Base-by-base conservation (phyloP, 1,140 invertebrate genomes). In the Gerris buenoi region DNA sequence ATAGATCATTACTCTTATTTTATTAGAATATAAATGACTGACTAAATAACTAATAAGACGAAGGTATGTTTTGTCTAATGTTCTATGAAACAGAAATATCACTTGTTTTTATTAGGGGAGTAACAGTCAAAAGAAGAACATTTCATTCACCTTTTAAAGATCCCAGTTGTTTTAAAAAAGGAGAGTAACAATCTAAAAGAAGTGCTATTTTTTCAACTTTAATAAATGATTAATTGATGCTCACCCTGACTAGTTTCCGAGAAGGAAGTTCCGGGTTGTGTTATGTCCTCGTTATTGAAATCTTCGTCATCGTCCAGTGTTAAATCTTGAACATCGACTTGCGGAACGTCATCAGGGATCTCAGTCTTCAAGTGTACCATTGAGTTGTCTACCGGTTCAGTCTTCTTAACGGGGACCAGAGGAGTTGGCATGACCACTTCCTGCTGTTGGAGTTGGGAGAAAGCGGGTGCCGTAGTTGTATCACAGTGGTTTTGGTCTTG, bases 301-400 rank as follows among this genome's bases (percentile, higher is more conserved):
- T 63, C 66, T 27, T 67, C 66, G 1, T 66, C 65, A n/a, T 66
- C 65, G n/a, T 67, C 66, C 25, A 63, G 15, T 56, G 60, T 67
- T 15, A 67, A 27, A 56, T 67, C 66, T n/a, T 67, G 56, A 22
- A 67, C 27, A 1, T 58, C 56, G 14, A 58, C 65, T 63, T 58
- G 27, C 14, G 58, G 58, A 27, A 57, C 15, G 57, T 67, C 66
- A 26, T 67, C 66, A 3, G 58, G 26, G n/a, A 27, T 22, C 57
- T 67, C 66, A 26, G 27, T 18, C 57, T 67, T 67, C 1, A 57
- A 57, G n/a, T 67, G 62, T 18, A 63, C 27, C 33, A 46, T 46
- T 10, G 33, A 46, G 15, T 13, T 14, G 62, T 63, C 62, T 2
- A 28, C 10, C 15, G 62, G 62, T 28, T 63, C 62, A 63, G 27